Evolutionary conservation across 2,113 vertebrate genomes (phyloP), one percentile per base, ranked within the genome.

Genomic region (Hemicordylus capensis): DNA sequence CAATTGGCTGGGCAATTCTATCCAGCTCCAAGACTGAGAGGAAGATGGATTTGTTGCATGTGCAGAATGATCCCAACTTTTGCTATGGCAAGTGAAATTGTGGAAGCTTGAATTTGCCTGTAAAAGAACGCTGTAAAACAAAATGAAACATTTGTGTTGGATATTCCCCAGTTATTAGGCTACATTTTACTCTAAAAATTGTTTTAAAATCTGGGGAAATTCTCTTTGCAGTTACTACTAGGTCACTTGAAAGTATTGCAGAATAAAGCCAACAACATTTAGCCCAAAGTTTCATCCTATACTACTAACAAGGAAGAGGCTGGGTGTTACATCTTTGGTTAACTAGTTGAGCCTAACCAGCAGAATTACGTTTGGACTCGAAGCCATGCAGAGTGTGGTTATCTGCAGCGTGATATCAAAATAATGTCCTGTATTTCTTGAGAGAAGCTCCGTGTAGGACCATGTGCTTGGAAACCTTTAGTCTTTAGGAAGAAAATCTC

Each of bases 201-300:
- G 79, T 56, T 51, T n/a, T 6, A 42, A 37, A 8, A 7, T 15
- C 17, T 12, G 39, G 44, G 31, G 44, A 48, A 2, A 0, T 46
- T 63, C 4, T 26, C n/a, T 76, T 83, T 26, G 37, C 19, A 64
- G 5, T 83, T n/a, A n/a, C n/a, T 63, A 11, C 39, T 83, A 20
- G 22, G 22, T 63, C 19, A 39, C 72, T n/a, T 54, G 82, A 28
- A 64, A 85, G 84, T 34, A 1, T 39, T 54, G 31, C 0, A 11
- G 73, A 54, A n/a, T 31, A 34, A 37, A 1, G 2, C 26, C n/a
- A 0, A 51, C 0, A 22, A n/a, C 76, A 19, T 7, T 3, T 1
- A 0, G 37, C 26, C 9, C 39, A 28, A 7, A 0, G 1, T 3
- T 24, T 3, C 0, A 28, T 39, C 0, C 9, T 22, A 7, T 9